A percentile compares a stretch with the other conserved stretches of the same genome.
These are phyloP conservation scores for Adrianichthys oophorus DNA, from an alignment of 2,797 vertebrate species.

Conservation along the genomic window DNA sequence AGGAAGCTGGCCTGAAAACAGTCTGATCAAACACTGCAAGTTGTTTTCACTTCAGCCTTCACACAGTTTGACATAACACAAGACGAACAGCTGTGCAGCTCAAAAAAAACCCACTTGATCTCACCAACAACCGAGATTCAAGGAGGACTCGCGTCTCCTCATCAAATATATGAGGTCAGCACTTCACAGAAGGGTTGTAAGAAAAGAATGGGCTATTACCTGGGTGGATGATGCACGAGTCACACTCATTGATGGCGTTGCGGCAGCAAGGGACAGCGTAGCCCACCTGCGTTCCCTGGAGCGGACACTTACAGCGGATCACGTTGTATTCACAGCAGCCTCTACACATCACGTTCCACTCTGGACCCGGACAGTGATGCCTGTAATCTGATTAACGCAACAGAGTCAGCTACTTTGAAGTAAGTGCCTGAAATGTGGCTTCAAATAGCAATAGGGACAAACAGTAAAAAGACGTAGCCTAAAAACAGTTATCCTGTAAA, in stretches of 20 bases:
- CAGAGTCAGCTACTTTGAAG: neutral
- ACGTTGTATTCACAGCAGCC: constrained; percentile 95
- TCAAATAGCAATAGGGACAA: neutral
- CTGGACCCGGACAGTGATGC: constrained; percentile 90
- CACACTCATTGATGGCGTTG: constrained; percentile 92
- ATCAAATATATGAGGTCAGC: too few relatives aligned
- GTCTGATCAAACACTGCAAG: constrained; percentile 15
- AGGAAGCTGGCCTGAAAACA: constrained; percentile 20
- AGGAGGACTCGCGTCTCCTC: neutral
- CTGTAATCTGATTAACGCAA: constrained; percentile 85
- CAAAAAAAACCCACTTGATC: constrained; percentile 7
- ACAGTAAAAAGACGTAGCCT: too few relatives aligned
- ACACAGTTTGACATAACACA: constrained; percentile 13
- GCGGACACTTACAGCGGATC: constrained; percentile 90
- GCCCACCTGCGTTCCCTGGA: constrained; percentile 87
- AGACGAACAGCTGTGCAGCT: constrained; percentile 30
- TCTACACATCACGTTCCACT: constrained; percentile 98
- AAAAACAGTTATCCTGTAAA: too few relatives aligned
- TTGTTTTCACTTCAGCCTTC: constrained; percentile 19
- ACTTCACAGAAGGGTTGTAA: too few relatives aligned
- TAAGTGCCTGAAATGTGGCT: neutral
- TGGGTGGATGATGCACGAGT: constrained; percentile 96
- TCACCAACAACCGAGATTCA: constrained; percentile 8
- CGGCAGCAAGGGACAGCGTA: constrained; percentile 97
- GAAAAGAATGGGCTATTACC: constrained; percentile 67